Evolutionary conservation across 2,797 vertebrate genomes (phyloP).

Genomic region (Valencia hispanica): DNA sequence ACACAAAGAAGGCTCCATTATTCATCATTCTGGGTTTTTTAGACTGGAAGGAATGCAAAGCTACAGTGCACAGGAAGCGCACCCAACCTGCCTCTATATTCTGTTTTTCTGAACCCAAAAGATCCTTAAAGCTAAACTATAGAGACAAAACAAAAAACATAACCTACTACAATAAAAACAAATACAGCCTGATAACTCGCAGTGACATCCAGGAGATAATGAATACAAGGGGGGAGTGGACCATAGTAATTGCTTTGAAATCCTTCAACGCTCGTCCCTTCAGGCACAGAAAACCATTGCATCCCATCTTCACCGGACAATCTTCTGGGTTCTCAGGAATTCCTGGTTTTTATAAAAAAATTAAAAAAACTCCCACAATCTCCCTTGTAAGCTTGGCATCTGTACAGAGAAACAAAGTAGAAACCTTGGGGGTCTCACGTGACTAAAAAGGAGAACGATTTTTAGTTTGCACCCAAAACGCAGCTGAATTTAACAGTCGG

Average conservation of each 20-base stretch:
- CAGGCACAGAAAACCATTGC: constrained; percentile 49
- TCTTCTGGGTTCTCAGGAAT: constrained; percentile 25
- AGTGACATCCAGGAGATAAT: constrained; percentile 54
- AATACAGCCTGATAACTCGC: constrained; percentile 56
- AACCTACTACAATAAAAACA: too few relatives aligned
- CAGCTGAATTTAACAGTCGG: constrained; percentile 51
- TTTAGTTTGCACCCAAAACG: constrained; percentile 56
- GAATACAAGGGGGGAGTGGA: constrained; percentile 52
- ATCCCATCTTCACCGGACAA: constrained; percentile 34
- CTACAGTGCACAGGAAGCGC: constrained; percentile 40
- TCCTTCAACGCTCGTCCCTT: constrained; percentile 57
- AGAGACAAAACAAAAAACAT: constrained; percentile 6
- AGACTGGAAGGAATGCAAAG: constrained; percentile 48
- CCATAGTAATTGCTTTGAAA: constrained; percentile 63
- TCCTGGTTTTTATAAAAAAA: constrained; percentile 25
- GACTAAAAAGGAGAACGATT: constrained; percentile 32
- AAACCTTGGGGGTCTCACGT: constrained; percentile 57
- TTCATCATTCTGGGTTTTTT: constrained; percentile 56
- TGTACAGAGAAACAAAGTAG: constrained; percentile 47
- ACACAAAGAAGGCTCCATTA: constrained; percentile 64
- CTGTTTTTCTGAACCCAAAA: constrained; percentile 14
- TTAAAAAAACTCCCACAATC: constrained; percentile 23
- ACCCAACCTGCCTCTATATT: constrained; percentile 51
- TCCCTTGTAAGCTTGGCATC: constrained; percentile 35
- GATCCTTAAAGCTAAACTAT: constrained; percentile 29